Percentiles rank a stretch among this genome's conserved stretches.
Conservation (phyloP, 2,113 vertebrate species). For the Notarius lentiginosus region DNA sequence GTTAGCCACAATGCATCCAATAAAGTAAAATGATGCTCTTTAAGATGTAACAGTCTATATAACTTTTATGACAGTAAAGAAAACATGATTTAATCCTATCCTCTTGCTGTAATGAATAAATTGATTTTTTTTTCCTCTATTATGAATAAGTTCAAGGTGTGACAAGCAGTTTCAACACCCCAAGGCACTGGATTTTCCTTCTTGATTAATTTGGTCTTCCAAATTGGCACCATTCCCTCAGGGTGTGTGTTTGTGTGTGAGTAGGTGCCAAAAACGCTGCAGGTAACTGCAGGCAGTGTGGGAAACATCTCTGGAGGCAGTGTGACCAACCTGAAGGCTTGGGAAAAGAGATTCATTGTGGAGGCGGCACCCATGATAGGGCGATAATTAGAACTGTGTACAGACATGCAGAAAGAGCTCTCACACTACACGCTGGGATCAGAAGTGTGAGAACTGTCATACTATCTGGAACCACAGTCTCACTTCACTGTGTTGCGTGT, state of each 20-base stretch:
- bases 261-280: slow-evolving; percentile 40
- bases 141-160: slow-evolving; percentile 35
- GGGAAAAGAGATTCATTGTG: slow-evolving; percentile 19
- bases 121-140: not conserved
- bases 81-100: not conserved
- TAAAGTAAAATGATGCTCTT: not conserved
- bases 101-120: not conserved
- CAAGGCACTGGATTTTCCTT: slow-evolving; percentile 46
- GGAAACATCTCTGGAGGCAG: slow-evolving; percentile 43
- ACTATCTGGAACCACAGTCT: slow-evolving; percentile 37
- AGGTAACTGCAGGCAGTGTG: slow-evolving; percentile 53
- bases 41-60: not conserved
- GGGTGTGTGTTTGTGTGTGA: slow-evolving; percentile 9
- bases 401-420: slow-evolving; percentile 51
- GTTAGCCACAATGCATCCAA: not conserved
- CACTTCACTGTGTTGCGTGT: slow-evolving; percentile 23
- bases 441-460: slow-evolving; percentile 52
- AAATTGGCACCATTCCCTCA: slow-evolving; percentile 39
- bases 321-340: slow-evolving; percentile 55
- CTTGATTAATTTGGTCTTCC: slow-evolving; percentile 37
- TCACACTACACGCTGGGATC: slow-evolving; percentile 41
- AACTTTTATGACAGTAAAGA: slow-evolving; percentile 17
- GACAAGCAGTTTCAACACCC: slow-evolving; percentile 33
- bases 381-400: slow-evolving; percentile 52
- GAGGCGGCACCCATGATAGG: slow-evolving; percentile 42